Evolutionary conservation across 2,797 vertebrate genomes (phyloP), one percentile per base, ranked within the genome.

Genomic region (Epinephelus malabaricus): DNA sequence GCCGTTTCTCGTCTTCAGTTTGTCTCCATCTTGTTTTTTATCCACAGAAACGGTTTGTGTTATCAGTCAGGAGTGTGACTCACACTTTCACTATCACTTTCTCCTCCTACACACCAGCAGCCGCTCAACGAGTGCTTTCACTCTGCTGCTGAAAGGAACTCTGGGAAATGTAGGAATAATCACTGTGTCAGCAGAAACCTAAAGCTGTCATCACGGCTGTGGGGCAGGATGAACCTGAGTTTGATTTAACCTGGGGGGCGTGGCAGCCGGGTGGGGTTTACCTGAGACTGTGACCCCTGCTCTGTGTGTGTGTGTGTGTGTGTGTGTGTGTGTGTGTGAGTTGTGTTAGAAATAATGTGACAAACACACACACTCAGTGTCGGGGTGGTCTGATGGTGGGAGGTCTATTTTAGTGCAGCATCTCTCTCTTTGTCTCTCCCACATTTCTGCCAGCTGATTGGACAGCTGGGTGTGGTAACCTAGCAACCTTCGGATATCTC

Each of bases 401-500:
- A 69, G 77, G 83, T 84, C 86, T 71, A 17, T 62, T 66, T 82
- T 27, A 73, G 64, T 19, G 51, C 69, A 73, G 49, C 69, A n/a
- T 81, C 81, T 34, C 53, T 59, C 58, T 83, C 67, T 68, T 79
- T 71, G 67, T 79, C 55, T 82, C 66, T 56, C 50, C 51, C 64
- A 43, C 82, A 76, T 85, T 77, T 54, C 84, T 88, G 76, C 69
- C 84, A 79, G 81, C 86, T 63, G 87, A 89, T 91, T 91, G 86
- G 83, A 80, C 66, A 1, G 27, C 67, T 1, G 43, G 60, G 69
- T 64, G 38, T 3, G 51, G 91, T 89, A 81, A 80, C 90, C 85
- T 91, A 90, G 91, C 90, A 90, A 92, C 91, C 21, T 18, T 47
- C 49, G 66, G 60, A 84, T 81, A 81, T 81, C 73, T 82, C 81